Evolutionary conservation across 1,140 invertebrate species (phyloP).

Genomic region (Drosophila repleta): DNA sequence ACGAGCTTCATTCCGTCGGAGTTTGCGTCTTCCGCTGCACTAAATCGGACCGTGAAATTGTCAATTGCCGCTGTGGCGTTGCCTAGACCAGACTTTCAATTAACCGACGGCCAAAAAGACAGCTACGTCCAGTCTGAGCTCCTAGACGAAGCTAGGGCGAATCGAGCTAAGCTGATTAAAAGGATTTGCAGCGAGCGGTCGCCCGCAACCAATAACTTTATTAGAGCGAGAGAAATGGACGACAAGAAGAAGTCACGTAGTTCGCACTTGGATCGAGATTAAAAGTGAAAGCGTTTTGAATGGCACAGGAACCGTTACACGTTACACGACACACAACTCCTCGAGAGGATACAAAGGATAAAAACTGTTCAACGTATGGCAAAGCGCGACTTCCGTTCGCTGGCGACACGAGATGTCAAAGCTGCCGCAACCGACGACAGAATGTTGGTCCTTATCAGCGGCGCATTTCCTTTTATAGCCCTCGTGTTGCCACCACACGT

Average conservation of each 20-base stretch:
- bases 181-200: conserved; percentile 53
- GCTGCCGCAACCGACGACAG: conserved; percentile 74
- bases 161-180: conserved; percentile 38
- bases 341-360: conserved; percentile 29
- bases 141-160: no score
- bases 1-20: conserved; percentile 64
- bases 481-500: conserved; percentile 17
- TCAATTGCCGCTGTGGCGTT: conserved; percentile 10
- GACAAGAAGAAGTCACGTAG: conserved; percentile 26
- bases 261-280: conserved; percentile 41
- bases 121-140: no score
- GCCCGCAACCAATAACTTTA: conserved; percentile 65
- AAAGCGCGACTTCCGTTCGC: conserved; percentile 36
- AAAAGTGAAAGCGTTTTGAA: conserved; percentile 43
- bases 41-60: conserved; percentile 41
- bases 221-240: conserved; percentile 48
- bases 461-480: conserved; percentile 81
- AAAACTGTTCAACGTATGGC: conserved; percentile 28
- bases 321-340: conserved; percentile 20
- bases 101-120: conserved; percentile 33
- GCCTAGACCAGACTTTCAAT: conserved; percentile 47
- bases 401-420: conserved; percentile 67
- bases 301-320: conserved; percentile 56
- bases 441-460: conserved; percentile 80
- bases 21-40: conserved; percentile 15